Evolutionary conservation across 1,140 invertebrate genomes (phyloP).

Genomic region (Pomacea maculata): DNA sequence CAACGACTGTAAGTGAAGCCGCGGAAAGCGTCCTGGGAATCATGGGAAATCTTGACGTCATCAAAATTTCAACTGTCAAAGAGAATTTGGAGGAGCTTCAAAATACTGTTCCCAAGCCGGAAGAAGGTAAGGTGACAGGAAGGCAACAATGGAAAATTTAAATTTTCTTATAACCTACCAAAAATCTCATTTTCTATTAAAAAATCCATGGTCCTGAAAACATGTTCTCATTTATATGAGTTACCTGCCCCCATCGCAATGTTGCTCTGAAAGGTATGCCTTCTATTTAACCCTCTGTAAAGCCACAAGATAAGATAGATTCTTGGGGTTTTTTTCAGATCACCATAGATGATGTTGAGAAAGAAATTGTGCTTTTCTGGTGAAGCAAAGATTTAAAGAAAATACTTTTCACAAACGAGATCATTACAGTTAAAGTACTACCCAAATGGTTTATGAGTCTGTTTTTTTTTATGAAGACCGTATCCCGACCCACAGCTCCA

Average conservation of each 20-base stretch:
- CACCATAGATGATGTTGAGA: slow-evolving; percentile 38
- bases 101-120: slow-evolving; percentile 40
- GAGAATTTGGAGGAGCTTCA: slow-evolving; percentile 43
- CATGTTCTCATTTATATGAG: too few relatives aligned
- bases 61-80: slow-evolving; percentile 43
- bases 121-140: slow-evolving; percentile 56
- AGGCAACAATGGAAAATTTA: slow-evolving; percentile 24
- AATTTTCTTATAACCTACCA: too few relatives aligned
- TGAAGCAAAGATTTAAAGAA: slow-evolving; percentile 48
- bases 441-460: too few relatives aligned
- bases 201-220: too few relatives aligned
- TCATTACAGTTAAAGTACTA: too few relatives aligned
- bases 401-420: slow-evolving; percentile 42
- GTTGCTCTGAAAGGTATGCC: too few relatives aligned
- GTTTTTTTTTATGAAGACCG: too few relatives aligned
- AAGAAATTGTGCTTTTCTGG: slow-evolving; percentile 51
- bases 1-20: slow-evolving; percentile 45
- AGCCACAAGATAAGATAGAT: too few relatives aligned
- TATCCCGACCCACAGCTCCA: too few relatives aligned
- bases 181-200: too few relatives aligned
- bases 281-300: too few relatives aligned
- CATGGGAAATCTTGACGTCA: slow-evolving; percentile 55
- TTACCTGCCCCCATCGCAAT: too few relatives aligned
- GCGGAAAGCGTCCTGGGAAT: slow-evolving; percentile 49
- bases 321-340: neutral